Evolutionary conservation across 2,888 invertebrate species (phyloP).

Genomic region (Acanthosepion pharaonis): DNA sequence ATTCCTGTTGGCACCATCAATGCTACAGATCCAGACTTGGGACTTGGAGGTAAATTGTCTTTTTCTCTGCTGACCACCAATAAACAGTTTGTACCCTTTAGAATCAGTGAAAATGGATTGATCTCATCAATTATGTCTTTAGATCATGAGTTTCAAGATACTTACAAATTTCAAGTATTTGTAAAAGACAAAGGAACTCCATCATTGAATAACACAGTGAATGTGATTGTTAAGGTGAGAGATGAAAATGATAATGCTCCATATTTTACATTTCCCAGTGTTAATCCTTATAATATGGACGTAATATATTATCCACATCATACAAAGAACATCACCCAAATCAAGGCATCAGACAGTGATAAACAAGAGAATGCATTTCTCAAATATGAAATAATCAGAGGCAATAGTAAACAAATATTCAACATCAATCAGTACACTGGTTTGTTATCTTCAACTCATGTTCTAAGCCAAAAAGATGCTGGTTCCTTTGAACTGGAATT

Average conservation of each 20-base stretch:
- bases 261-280: constrained; percentile 1
- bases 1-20: not conserved
- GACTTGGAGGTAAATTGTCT: not conserved
- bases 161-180: not conserved
- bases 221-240: constrained; percentile 1
- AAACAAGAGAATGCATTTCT: constrained; percentile 22
- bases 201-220: constrained; percentile 33
- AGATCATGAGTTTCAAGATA: not conserved
- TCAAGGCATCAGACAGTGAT: constrained; percentile 21
- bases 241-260: constrained; percentile 33
- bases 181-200: constrained; percentile 1
- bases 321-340: not conserved
- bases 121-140: constrained; percentile 21
- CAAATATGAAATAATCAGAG: constrained; percentile 33
- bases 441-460: not conserved
- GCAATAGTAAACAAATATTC: constrained; percentile 11
- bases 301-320: not conserved
- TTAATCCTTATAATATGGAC: not conserved
- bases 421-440: constrained; percentile 12
- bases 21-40: not conserved
- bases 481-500: not conserved
- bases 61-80: not conserved
- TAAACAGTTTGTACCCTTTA: not conserved
- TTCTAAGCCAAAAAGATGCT: constrained; percentile 13
- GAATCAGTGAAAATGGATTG: not conserved